Conservation (phyloP, 2,113 vertebrate genomes). For the Pandion haliaetus region DNA sequence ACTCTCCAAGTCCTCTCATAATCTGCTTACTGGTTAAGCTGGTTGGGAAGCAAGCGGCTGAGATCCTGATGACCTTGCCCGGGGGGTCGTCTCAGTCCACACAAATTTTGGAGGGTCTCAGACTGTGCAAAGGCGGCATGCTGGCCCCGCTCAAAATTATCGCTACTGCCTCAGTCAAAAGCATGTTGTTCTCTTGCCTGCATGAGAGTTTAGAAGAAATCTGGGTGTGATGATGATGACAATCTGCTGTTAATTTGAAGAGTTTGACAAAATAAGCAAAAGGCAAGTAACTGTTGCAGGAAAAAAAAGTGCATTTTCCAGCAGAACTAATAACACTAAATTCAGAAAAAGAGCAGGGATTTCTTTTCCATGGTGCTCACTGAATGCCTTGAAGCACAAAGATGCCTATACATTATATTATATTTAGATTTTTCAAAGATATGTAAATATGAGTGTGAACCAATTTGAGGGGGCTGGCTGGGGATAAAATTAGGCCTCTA, state of each 20-base stretch:
- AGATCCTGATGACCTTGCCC: slow-evolving; percentile 3
- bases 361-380: background rate
- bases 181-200: background rate
- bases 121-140: background rate
- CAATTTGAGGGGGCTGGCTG: background rate
- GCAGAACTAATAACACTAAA: background rate
- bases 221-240: background rate
- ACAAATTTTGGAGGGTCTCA: background rate
- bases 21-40: slow-evolving; percentile 49
- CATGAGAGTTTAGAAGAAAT: background rate
- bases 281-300: background rate
- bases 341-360: background rate
- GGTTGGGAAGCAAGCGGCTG: background rate
- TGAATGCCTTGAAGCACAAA: background rate
- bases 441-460: background rate
- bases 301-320: background rate
- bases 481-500: background rate
- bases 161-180: background rate
- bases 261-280: background rate
- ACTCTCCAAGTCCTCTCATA: background rate
- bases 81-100: background rate
- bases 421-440: background rate
- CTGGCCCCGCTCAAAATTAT: background rate
- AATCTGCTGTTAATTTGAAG: background rate
- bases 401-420: background rate